Percentiles rank a stretch among this genome's conserved stretches.
Conservation (phyloP, 2,797 vertebrate species). For the Atherinosoma microstoma region DNA sequence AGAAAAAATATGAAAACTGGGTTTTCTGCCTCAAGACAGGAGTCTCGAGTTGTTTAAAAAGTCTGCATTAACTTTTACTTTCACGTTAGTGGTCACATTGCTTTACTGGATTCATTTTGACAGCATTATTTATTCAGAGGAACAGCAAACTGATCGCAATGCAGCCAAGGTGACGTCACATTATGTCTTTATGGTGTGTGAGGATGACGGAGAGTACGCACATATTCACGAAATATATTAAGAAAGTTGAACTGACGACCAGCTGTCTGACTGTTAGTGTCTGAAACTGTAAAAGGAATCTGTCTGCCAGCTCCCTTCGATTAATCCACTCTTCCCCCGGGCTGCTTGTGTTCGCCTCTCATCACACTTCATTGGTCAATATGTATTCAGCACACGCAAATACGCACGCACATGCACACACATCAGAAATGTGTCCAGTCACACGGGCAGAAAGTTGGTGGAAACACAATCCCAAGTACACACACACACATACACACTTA, state of each 20-base stretch:
- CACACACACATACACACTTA: constrained; percentile 5
- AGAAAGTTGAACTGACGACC: constrained; percentile 50
- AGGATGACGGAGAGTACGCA: background rate
- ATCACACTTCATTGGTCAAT: constrained; percentile 62
- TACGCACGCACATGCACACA: constrained; percentile 19
- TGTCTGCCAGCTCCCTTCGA: constrained; percentile 58
- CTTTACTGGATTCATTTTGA: constrained; percentile 39
- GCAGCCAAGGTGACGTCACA: background rate
- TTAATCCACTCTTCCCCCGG: constrained; percentile 62
- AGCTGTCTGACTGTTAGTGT: constrained; percentile 40
- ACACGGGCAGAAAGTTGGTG: constrained; percentile 28
- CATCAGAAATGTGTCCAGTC: constrained; percentile 33
- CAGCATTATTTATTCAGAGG: constrained; percentile 43
- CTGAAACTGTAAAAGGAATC: constrained; percentile 41
- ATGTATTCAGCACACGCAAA: constrained; percentile 37
- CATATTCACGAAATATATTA: constrained; percentile 27
- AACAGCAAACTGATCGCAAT: constrained; percentile 12
- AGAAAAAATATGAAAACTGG: constrained; percentile 20
- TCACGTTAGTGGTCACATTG: constrained; percentile 4
- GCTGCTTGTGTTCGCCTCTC: constrained; percentile 57
- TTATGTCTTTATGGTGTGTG: background rate
- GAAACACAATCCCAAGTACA: constrained; percentile 4
- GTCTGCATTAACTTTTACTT: constrained; percentile 12
- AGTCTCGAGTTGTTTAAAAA: constrained; percentile 27
- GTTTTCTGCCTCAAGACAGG: constrained; percentile 15